Evolutionary conservation across 2,797 vertebrate species (phyloP), one percentile per base, ranked within the genome.

Genomic region (Peromyscus attwateri): DNA sequence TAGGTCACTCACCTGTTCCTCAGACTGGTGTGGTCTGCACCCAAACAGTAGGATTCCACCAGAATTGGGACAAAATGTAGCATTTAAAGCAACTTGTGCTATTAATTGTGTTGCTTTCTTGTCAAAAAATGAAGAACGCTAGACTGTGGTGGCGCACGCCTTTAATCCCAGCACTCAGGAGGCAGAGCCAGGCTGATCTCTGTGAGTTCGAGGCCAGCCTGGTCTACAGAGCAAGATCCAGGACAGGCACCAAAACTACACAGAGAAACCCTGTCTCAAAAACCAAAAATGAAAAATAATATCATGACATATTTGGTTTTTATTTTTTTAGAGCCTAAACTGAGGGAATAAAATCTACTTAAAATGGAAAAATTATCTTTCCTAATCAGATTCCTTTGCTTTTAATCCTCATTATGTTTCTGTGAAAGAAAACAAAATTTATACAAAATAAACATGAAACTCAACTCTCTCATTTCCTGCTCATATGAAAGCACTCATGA

Each of bases 301-400:
- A 25, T 97, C 96, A 98, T 98, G 97, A 97, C 96, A 92, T 97
- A 96, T 97, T 98, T 98, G 79, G 49, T 98, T 98, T 97, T 96
- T 52, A 19, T 57, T 89, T 96, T 98, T 97, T 93, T 95, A 96
- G 97, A 98, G 95, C 68, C 89, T 97, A 97, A 96, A 97, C 68
- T 97, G 94, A 97, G 46, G 87, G 83, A 98, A 98, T 98, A 98
- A 98, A 98, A 98, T 90, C 82, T 97, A 96, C 87, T 98, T 97
- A 97, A 96, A 92, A 98, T 98, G 95, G 98, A 98, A 91, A 96
- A 88, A 96, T 19, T 71, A 19, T 94, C 92, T 83, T 25, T 95
- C 79, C 76, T 95, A 96, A 91, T 91, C 96, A 97, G 95, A 82
- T 66, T 66, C 3, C 98, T 98, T 82, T 82, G 96, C 88, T 95